A percentile compares a stretch with the other conserved stretches of the same genome.
Conservation (phyloP, 2,113 vertebrate genomes). For the Sturnus vulgaris region DNA sequence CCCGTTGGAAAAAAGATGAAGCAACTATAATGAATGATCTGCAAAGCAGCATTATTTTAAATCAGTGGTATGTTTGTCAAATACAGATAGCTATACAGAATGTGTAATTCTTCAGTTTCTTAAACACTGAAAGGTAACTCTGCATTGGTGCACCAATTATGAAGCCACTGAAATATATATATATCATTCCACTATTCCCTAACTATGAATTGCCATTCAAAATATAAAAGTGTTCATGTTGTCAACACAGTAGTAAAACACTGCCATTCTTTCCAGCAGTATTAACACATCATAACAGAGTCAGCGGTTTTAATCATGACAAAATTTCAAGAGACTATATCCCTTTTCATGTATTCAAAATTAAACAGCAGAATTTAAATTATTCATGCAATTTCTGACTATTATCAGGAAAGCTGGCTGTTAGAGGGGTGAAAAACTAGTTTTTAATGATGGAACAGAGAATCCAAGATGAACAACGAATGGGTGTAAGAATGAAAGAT, state of each 20-base stretch:
- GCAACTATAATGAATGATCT: not conserved
- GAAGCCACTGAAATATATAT: not conserved
- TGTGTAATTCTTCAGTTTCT: not conserved
- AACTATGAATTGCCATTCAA: not conserved
- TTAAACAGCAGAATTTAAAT: not conserved
- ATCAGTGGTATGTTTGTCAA: not conserved
- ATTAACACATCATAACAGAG: not conserved
- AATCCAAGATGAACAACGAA: not conserved
- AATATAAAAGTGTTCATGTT: not conserved
- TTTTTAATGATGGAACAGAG: not conserved
- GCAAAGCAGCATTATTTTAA: not conserved
- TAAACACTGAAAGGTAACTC: not conserved
- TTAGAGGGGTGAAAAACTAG: not conserved
- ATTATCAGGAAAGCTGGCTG: not conserved
- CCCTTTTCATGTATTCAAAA: not conserved
- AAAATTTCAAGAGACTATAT: not conserved
- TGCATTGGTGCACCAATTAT: not conserved
- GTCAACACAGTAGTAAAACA: not conserved
- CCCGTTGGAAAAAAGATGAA: not conserved
- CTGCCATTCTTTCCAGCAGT: not conserved
- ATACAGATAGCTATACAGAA: not conserved
- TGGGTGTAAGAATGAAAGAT: not conserved
- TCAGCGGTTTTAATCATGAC: not conserved
- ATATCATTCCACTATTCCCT: not conserved
- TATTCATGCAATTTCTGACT: not conserved